Conservation (phyloP, 2,888 invertebrate genomes). For the Scaptomyza reducta region DNA sequence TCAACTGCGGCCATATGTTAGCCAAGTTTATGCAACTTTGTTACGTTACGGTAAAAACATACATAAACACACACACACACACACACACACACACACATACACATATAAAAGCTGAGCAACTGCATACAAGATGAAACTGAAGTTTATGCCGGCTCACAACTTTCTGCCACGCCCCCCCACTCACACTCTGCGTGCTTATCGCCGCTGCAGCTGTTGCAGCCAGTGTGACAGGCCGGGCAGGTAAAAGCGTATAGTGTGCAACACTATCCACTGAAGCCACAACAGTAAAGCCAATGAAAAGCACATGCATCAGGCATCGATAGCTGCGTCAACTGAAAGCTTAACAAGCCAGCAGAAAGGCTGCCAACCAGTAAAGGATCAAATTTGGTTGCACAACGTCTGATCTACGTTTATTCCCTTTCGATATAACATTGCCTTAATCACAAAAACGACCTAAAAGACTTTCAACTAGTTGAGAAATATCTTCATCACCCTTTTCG, state of each 20-base stretch:
- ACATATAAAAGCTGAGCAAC: slow-evolving; percentile 27
- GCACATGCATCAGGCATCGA: slow-evolving; percentile 26
- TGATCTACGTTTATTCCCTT: not conserved
- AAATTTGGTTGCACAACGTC: not conserved
- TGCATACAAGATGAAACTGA: slow-evolving; percentile 44
- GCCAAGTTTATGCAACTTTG: slow-evolving; percentile 67
- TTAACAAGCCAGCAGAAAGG: slow-evolving; percentile 31
- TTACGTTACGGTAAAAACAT: slow-evolving; percentile 33
- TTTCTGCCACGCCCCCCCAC: slow-evolving; percentile 1
- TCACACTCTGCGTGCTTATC: slow-evolving; percentile 25
- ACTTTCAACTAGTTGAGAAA: too few relatives aligned
- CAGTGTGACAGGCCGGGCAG: slow-evolving; percentile 25
- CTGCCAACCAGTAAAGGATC: not conserved
- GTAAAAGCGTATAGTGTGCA: slow-evolving; percentile 4
- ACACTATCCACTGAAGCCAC: slow-evolving; percentile 2
- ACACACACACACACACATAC: not conserved
- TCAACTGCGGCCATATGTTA: slow-evolving; percentile 66
- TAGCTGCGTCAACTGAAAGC: slow-evolving; percentile 33
- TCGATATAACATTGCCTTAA: not conserved
- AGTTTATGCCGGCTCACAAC: slow-evolving; percentile 27
- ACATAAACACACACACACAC: slow-evolving; percentile 1
- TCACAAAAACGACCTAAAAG: too few relatives aligned
- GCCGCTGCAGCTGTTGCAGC: slow-evolving; percentile 7
- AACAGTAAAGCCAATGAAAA: slow-evolving; percentile 16
- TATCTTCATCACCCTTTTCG: not conserved